Evolutionary conservation across 2,888 invertebrate species (phyloP).

Genomic region (Therioaphis trifolii): DNA sequence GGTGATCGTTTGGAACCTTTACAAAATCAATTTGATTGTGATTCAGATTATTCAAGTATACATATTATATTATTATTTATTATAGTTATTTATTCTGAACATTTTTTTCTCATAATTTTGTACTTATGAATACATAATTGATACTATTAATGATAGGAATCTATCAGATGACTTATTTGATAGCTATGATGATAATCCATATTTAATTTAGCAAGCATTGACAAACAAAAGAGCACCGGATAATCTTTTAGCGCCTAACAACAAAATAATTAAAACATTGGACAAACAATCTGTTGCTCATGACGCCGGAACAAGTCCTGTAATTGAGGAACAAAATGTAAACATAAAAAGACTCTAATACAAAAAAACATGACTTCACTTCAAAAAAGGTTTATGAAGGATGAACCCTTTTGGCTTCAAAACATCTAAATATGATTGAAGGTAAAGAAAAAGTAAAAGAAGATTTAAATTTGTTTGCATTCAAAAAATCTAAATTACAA

Average conservation of each 20-base stretch:
- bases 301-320: neutral
- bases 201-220: too few relatives aligned
- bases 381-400: conserved; percentile 9
- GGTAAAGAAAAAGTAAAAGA: too few relatives aligned
- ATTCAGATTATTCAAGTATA: neutral
- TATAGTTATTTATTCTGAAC: neutral
- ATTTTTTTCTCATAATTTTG: too few relatives aligned
- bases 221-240: conserved; percentile 1
- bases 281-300: conserved; percentile 11
- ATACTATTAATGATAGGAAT: too few relatives aligned
- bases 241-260: neutral
- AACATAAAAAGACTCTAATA: too few relatives aligned
- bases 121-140: too few relatives aligned
- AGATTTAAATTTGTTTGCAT: too few relatives aligned
- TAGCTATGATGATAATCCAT: too few relatives aligned
- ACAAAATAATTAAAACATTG: neutral
- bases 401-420: neutral
- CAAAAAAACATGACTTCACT: neutral
- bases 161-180: too few relatives aligned
- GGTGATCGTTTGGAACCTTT: conserved; percentile 5
- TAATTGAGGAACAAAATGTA: neutral
- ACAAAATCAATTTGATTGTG: neutral
- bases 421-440: conserved; percentile 9
- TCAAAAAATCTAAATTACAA: too few relatives aligned
- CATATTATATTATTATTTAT: conserved; percentile 1